Conservation (phyloP, 1,140 invertebrate species). For the Halesus radiatus region DNA sequence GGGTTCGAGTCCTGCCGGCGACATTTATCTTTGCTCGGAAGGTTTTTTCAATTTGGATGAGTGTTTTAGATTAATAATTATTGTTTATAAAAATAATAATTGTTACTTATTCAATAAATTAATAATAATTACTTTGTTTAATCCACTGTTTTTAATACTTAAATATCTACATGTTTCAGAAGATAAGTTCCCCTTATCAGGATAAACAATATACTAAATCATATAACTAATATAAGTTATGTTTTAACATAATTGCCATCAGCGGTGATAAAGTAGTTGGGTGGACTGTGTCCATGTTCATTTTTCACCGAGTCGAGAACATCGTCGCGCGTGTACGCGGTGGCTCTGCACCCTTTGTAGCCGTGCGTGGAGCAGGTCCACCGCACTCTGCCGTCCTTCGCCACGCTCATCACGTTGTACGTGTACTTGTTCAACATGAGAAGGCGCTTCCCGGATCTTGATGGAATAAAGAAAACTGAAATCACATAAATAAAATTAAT, state of each 20-base stretch:
- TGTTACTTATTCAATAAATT: no score
- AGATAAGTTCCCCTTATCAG: no score
- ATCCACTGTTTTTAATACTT: no score
- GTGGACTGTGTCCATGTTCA: conserved; percentile 4
- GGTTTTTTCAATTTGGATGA: no score
- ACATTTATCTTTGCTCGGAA: no score
- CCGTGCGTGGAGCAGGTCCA: conserved; percentile 1
- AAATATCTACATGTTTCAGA: no score
- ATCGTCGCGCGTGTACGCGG: background rate
- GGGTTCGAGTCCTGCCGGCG: no score
- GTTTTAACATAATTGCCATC: background rate
- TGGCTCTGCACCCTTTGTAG: background rate
- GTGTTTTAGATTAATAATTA: no score
- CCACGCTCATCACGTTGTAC: background rate
- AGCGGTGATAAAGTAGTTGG: background rate
- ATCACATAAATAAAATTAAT: background rate
- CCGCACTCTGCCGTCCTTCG: background rate
- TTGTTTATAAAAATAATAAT: no score
- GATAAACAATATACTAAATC: no score
- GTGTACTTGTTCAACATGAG: conserved; percentile 10
- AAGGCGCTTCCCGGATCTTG: background rate
- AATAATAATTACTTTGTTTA: no score
- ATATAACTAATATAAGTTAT: no score
- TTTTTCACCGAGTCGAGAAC: background rate
- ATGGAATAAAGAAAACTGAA: background rate